A percentile compares a stretch with the other conserved stretches of the same genome.
Evolutionary conservation across 2,113 vertebrate genomes (phyloP).

Genomic region (Oceanodroma tethys): DNA sequence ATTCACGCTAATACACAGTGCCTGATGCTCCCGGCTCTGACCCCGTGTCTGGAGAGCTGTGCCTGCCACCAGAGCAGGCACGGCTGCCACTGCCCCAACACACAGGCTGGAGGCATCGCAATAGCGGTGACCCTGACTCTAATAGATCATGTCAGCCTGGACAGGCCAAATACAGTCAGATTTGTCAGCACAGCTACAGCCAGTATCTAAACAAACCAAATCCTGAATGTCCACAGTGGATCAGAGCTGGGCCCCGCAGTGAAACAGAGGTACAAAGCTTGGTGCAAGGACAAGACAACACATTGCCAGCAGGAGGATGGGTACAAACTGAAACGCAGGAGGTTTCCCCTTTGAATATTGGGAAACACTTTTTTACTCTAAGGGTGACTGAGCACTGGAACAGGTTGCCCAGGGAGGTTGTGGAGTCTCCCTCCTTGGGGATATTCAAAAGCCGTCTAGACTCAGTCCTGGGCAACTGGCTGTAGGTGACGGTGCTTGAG

Average conservation of each 20-base stretch:
- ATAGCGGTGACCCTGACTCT: background rate
- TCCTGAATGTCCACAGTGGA: fast-evolving
- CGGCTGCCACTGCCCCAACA: background rate
- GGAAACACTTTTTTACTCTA: background rate
- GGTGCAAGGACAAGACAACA: background rate
- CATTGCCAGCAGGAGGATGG: background rate
- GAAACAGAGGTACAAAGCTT: background rate
- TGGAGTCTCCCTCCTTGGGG: background rate
- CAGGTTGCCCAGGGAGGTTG: background rate
- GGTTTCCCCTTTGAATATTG: background rate
- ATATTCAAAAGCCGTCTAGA: background rate
- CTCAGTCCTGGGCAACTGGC: background rate
- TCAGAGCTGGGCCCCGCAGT: background rate
- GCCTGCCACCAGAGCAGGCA: background rate
- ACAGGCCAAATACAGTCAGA: fast-evolving
- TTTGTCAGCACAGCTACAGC: background rate
- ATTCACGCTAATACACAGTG: background rate
- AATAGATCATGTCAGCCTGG: background rate
- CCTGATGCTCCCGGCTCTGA: background rate
- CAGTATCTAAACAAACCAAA: background rate
- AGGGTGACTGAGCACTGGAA: background rate
- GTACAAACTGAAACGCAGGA: background rate
- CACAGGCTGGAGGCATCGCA: background rate
- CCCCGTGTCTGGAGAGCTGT: background rate
- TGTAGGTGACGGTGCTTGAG: background rate